Conservation (phyloP, 2,888 invertebrate genomes). For the Drosophila colorata region DNA sequence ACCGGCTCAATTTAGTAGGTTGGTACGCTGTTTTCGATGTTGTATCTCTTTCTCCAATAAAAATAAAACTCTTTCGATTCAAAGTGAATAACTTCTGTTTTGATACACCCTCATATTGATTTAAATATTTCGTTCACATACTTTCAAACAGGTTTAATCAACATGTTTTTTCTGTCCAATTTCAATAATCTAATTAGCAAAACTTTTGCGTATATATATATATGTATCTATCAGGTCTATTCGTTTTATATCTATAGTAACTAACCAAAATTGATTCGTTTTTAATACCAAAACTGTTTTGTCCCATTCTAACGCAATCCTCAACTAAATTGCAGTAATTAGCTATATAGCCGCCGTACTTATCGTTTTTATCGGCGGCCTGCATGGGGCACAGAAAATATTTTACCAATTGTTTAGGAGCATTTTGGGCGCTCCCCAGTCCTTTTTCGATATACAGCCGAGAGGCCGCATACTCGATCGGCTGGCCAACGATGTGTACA, state of each 20-base stretch:
- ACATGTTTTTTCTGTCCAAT: background rate
- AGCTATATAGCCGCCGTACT: slow-evolving; percentile 76
- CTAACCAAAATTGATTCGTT: slow-evolving; percentile 11
- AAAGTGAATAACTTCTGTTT: background rate
- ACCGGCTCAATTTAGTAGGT: background rate
- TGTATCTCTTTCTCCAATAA: too few relatives aligned
- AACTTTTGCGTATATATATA: background rate
- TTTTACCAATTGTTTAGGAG: slow-evolving; percentile 86
- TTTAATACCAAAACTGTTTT: slow-evolving; percentile 34
- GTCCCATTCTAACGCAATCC: slow-evolving; percentile 9
- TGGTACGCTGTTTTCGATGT: background rate
- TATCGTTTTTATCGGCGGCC: slow-evolving; percentile 85
- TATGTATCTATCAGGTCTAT: too few relatives aligned
- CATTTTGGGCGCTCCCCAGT: slow-evolving; percentile 87
- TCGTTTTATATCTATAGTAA: background rate
- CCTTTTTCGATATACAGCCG: slow-evolving; percentile 88
- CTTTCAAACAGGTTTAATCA: background rate
- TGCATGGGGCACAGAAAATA: slow-evolving; percentile 86
- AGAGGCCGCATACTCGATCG: slow-evolving; percentile 88
- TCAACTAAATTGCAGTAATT: slow-evolving; percentile 62
- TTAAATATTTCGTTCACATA: background rate
- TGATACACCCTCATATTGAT: background rate
- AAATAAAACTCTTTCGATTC: background rate
- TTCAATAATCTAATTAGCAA: too few relatives aligned
- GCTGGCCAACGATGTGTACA: slow-evolving; percentile 87